A percentile compares a stretch with the other conserved stretches of the same genome.
Conservation (phyloP, 2,113 vertebrate genomes). For the Chlorodrepanis virens region DNA sequence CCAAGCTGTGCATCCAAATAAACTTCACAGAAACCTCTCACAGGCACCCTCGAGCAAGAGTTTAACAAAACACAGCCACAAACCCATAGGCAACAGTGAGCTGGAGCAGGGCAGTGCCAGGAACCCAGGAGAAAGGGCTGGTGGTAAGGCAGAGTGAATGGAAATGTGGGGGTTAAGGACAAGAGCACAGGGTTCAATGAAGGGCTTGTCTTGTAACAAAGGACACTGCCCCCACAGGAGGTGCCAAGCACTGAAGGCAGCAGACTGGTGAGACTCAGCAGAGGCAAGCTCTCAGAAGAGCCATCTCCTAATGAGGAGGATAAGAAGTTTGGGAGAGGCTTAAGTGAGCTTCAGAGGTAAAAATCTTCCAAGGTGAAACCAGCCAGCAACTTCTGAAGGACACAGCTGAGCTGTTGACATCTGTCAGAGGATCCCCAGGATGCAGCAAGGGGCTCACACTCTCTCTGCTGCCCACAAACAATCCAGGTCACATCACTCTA, state of each 20-base stretch:
- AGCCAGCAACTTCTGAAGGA: neutral
- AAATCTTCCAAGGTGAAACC: neutral
- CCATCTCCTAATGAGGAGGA: neutral
- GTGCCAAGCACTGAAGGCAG: neutral
- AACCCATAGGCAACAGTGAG: neutral
- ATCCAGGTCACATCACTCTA: neutral
- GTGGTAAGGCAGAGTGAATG: neutral
- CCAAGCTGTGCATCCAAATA: neutral
- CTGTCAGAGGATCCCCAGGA: neutral
- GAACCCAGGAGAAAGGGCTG: neutral
- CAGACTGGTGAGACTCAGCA: neutral
- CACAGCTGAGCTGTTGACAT: neutral
- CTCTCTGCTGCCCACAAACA: neutral
- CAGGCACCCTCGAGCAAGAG: neutral
- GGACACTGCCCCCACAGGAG: neutral
- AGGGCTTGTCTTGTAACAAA: neutral
- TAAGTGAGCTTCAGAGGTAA: neutral
- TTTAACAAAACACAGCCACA: neutral
- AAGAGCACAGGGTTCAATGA: neutral
- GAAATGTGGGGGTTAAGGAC: neutral
- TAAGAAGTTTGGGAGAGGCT: neutral
- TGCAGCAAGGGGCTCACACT: neutral
- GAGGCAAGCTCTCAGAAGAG: neutral
- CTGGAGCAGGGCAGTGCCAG: neutral
- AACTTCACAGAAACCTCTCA: neutral